A percentile compares a stretch with the other conserved stretches of the same genome.
Conservation (phyloP, 2,797 vertebrate species). For the Cossypha niveicapilla region DNA sequence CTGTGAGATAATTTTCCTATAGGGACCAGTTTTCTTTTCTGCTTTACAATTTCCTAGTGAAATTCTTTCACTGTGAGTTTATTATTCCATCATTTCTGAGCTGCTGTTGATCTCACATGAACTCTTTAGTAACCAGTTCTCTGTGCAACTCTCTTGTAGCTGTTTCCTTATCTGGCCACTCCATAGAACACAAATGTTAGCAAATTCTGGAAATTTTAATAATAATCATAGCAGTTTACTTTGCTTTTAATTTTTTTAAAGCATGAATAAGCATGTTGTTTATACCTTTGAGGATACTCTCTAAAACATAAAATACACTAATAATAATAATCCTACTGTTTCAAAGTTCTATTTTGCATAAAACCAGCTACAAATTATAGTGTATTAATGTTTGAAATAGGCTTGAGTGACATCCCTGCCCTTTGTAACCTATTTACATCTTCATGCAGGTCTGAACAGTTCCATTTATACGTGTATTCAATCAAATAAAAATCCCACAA, state of each 20-base stretch:
- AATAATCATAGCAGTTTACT: not conserved
- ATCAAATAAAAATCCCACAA: no score
- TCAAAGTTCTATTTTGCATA: no score
- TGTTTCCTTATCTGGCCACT: not conserved
- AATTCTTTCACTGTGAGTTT: not conserved
- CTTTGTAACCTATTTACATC: no score
- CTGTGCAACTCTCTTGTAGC: not conserved
- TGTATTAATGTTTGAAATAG: no score
- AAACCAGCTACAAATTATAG: no score
- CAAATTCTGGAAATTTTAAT: not conserved
- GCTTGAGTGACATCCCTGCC: no score
- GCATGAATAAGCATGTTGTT: no score
- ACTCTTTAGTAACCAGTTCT: not conserved
- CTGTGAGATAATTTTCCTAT: not conserved
- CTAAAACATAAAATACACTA: no score
- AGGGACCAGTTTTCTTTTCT: not conserved
- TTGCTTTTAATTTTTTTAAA: not conserved
- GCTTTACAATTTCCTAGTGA: not conserved
- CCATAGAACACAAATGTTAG: accelerated
- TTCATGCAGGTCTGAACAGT: no score
- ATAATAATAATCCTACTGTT: no score
- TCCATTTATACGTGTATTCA: no score
- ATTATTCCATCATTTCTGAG: not conserved
- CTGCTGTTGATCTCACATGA: not conserved
- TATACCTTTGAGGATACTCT: no score